Percentiles rank a stretch among this genome's conserved stretches.
Conservation (phyloP, 2,797 vertebrate genomes). For the Martes flavigula region DNA sequence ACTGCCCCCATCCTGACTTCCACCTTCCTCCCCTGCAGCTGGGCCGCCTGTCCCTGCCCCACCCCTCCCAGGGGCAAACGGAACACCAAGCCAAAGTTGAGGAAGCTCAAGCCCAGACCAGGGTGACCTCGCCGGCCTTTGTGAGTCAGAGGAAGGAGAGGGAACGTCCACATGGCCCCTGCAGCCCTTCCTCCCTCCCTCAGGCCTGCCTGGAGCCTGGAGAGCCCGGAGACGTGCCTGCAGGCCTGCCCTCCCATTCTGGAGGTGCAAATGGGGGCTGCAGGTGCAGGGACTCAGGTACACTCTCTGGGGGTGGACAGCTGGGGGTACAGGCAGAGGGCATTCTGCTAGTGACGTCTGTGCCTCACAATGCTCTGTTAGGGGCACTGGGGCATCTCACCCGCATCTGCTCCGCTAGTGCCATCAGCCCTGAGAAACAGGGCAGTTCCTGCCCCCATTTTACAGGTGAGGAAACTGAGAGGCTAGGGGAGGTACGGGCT, state of each 20-base stretch:
- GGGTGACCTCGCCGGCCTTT: background rate
- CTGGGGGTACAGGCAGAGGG: background rate
- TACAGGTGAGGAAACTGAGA: background rate
- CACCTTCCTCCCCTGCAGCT: background rate
- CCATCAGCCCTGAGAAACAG: background rate
- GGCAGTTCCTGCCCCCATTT: background rate
- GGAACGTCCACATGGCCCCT: background rate
- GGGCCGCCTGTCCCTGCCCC: background rate
- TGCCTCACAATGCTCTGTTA: background rate
- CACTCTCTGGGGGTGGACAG: fast-evolving
- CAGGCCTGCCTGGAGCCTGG: background rate
- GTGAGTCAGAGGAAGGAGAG: background rate
- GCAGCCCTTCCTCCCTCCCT: background rate
- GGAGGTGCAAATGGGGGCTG: background rate
- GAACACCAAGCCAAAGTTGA: background rate
- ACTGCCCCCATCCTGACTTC: background rate
- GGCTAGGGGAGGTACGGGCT: background rate
- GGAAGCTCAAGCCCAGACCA: background rate
- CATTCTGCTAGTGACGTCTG: fast-evolving
- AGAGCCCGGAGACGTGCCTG: background rate
- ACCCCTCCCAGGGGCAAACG: background rate
- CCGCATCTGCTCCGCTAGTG: fast-evolving
- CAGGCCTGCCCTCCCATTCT: background rate
- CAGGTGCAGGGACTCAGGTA: background rate
- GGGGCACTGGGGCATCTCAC: background rate